phyloP scores from a whole-genome alignment of 2,888 invertebrate genomes.

The Balanococcus diminutus region DNA sequence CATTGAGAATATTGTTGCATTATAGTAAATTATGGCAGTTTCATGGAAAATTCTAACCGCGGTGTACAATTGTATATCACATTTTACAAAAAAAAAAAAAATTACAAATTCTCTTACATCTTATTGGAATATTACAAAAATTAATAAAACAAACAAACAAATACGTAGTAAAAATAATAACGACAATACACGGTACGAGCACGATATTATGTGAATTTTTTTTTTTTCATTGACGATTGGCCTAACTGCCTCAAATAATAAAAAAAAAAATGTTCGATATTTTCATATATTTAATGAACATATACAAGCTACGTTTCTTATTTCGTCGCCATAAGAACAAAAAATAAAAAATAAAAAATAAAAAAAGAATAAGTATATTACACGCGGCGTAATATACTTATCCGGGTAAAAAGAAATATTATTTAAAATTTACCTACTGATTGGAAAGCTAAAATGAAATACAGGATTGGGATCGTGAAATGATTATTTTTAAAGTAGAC shows the following conservation, averaged over 20 bases:
- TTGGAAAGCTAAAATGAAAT: not conserved
- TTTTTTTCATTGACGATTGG: not conserved
- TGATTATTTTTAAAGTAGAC: not conserved
- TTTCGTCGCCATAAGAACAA: not conserved
- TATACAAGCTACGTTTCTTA: not conserved
- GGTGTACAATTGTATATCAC: conserved; percentile 1
- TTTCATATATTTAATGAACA: not conserved
- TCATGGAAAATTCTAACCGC: conserved; percentile 27
- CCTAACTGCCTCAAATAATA: conserved; percentile 3
- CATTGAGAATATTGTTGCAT: not conserved
- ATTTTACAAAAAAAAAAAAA: conserved; percentile 25
- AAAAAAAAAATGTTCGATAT: not conserved
- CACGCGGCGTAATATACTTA: not conserved
- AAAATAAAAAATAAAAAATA: not conserved
- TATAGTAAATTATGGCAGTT: conserved; percentile 26
- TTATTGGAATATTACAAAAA: conserved; percentile 31
- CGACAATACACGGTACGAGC: conserved; percentile 31
- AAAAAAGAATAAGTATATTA: conserved; percentile 13
- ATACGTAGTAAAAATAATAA: conserved; percentile 19
- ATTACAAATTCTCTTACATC: conserved; percentile 21
- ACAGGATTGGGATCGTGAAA: not conserved
- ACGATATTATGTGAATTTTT: not conserved
- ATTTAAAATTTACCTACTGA: conserved; percentile 3
- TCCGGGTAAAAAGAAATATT: not conserved
- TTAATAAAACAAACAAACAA: conserved; percentile 18